These are phyloP conservation scores for Bombus picipes DNA, from an alignment of 1,140 invertebrate species.

Conservation along the genomic window DNA sequence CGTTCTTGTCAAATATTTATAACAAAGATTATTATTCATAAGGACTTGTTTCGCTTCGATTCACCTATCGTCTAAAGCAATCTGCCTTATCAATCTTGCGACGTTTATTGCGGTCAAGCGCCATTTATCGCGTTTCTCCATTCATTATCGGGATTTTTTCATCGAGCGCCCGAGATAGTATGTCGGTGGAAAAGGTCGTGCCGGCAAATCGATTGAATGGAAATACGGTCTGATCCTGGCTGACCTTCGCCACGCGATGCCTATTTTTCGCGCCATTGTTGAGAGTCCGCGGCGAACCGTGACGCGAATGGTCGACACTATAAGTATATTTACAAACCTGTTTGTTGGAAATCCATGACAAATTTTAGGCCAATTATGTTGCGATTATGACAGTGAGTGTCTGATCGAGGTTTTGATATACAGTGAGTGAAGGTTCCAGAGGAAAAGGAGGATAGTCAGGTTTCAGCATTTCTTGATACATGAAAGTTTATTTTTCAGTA, in stretches of 20 bases:
- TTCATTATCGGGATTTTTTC: background rate
- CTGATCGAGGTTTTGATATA: no score
- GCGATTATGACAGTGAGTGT: background rate
- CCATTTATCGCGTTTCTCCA: conserved; percentile 15
- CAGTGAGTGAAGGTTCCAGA: no score
- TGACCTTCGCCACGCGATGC: conserved; percentile 57
- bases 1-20: background rate
- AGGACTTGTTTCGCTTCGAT: background rate
- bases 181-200: conserved; percentile 27
- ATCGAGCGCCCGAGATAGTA: background rate
- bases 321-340: background rate
- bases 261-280: conserved; percentile 53
- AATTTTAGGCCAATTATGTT: conserved; percentile 21
- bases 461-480: no score
- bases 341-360: background rate
- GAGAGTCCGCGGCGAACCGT: conserved; percentile 53
- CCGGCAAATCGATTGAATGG: conserved; percentile 49
- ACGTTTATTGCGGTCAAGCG: conserved; percentile 27
- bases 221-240: conserved; percentile 22
- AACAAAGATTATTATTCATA: background rate
- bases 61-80: background rate
- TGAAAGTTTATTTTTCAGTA: no score
- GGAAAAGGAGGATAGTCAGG: no score
- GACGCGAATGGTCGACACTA: conserved; percentile 26
- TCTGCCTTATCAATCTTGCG: conserved; percentile 26